phyloP scores from a whole-genome alignment of 2,113 vertebrate genomes.

The Nothoprocta pentlandii region DNA sequence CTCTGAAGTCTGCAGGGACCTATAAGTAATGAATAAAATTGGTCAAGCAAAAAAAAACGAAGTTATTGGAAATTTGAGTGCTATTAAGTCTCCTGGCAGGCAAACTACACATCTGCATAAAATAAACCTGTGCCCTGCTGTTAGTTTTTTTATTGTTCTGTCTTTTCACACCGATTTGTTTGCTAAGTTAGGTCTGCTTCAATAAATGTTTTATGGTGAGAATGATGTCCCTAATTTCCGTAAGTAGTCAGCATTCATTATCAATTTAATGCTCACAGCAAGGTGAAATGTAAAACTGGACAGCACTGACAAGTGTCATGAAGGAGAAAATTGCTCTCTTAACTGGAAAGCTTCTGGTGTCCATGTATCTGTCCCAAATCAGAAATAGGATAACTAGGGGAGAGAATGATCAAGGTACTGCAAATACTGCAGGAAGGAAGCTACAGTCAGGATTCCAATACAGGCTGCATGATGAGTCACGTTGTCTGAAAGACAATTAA shows the following conservation, averaged over 20 bases:
- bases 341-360: neutral
- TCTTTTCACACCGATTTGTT: neutral
- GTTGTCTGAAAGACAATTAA: neutral
- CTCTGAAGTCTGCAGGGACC: slow-evolving; percentile 29
- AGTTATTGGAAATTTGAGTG: slow-evolving; percentile 61
- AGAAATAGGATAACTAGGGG: neutral
- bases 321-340: neutral
- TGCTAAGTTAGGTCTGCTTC: neutral
- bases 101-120: slow-evolving; percentile 43
- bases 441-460: neutral
- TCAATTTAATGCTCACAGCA: neutral
- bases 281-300: neutral
- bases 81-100: neutral
- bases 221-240: neutral
- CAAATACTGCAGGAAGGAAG: neutral
- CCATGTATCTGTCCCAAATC: neutral
- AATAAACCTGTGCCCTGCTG: slow-evolving; percentile 47
- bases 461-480: neutral
- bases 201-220: neutral
- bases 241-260: neutral
- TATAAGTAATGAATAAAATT: slow-evolving; percentile 51
- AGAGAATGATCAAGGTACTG: neutral
- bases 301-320: neutral
- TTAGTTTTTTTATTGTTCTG: slow-evolving; percentile 5
- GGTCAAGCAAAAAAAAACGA: slow-evolving; percentile 24